A percentile compares a stretch with the other conserved stretches of the same genome.
These are phyloP conservation scores for Trichomalopsis sarcophagae DNA, from an alignment of 1,140 invertebrate species.

Conservation along the genomic window DNA sequence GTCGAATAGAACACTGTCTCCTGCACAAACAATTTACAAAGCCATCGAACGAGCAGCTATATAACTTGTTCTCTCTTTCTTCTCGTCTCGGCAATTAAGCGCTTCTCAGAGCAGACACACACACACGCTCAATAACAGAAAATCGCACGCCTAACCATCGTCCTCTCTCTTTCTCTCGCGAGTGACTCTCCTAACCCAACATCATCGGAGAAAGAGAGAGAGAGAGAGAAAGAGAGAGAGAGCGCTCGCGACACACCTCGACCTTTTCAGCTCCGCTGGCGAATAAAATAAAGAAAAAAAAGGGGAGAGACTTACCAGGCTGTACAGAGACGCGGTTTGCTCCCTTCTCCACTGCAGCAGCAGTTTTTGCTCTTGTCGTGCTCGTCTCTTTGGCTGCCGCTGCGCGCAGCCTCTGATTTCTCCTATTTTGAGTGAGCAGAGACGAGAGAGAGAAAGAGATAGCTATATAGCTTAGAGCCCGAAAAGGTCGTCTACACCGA, in stretches of 20 bases:
- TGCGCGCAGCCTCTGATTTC: slow-evolving; percentile 7
- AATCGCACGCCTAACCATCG: slow-evolving; percentile 12
- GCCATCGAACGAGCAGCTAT: slow-evolving; percentile 23
- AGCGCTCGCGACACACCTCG: neutral
- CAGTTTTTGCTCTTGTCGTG: neutral
- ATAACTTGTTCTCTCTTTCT: neutral
- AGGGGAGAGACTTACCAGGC: slow-evolving; percentile 26
- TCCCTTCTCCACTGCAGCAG: slow-evolving; percentile 5
- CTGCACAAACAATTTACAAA: slow-evolving; percentile 33
- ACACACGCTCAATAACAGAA: slow-evolving; percentile 38
- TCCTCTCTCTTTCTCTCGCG: neutral
- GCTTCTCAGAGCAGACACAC: slow-evolving; percentile 12
- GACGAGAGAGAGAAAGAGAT: neutral
- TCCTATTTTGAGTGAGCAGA: slow-evolving; percentile 38
- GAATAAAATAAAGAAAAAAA: slow-evolving; percentile 13
- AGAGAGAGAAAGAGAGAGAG: slow-evolving; percentile 12
- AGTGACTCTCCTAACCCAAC: neutral
- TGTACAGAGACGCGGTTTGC: neutral
- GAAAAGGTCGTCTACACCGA: slow-evolving; percentile 51
- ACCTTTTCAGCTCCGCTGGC: neutral
- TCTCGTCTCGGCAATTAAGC: slow-evolving; percentile 18
- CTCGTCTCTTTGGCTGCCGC: neutral
- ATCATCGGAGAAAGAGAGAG: neutral
- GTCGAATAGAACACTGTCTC: neutral
- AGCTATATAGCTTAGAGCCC: slow-evolving; percentile 22